Conservation (phyloP, 2,113 vertebrate species). For the Amia ocellicauda region DNA sequence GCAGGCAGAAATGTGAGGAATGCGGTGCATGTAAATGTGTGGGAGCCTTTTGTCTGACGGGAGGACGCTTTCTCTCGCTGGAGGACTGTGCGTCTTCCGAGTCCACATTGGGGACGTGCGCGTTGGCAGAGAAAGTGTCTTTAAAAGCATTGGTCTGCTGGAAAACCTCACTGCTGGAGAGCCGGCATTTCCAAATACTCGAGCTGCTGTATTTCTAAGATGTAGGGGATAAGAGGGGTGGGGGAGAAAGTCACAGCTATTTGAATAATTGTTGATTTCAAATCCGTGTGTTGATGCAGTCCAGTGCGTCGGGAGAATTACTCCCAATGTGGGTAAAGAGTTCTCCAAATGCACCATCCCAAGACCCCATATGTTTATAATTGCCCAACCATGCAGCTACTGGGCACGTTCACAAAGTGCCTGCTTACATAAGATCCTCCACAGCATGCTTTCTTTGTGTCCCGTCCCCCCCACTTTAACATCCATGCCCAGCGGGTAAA, state of each 20-base stretch:
- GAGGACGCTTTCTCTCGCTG: too few species aligned
- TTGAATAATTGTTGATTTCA: too few species aligned
- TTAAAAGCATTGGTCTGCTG: neutral
- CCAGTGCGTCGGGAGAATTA: constrained; percentile 25
- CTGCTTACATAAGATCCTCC: neutral
- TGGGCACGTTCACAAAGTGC: constrained; percentile 9
- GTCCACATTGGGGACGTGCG: too few species aligned
- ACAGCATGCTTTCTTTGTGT: constrained; percentile 18
- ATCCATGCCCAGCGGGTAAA: neutral
- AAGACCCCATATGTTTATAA: neutral
- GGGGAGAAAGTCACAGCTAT: too few species aligned
- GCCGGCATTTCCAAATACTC: neutral
- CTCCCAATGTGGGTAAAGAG: constrained; percentile 9
- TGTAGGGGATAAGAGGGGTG: too few species aligned
- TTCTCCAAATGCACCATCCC: neutral
- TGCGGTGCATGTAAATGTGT: too few species aligned
- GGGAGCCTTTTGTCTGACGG: too few species aligned
- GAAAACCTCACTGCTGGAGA: neutral
- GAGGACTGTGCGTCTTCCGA: too few species aligned
- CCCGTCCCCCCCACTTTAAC: neutral
- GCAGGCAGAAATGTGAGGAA: constrained; percentile 30
- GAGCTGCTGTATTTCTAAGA: too few species aligned
- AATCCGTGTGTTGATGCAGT: constrained; percentile 7
- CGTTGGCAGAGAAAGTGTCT: too few species aligned
- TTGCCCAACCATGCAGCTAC: neutral